Percentiles rank a stretch among this genome's conserved stretches.
These are phyloP conservation scores for Leptopilina clavipes DNA, from an alignment of 1,140 invertebrate species.

Conservation along the genomic window DNA sequence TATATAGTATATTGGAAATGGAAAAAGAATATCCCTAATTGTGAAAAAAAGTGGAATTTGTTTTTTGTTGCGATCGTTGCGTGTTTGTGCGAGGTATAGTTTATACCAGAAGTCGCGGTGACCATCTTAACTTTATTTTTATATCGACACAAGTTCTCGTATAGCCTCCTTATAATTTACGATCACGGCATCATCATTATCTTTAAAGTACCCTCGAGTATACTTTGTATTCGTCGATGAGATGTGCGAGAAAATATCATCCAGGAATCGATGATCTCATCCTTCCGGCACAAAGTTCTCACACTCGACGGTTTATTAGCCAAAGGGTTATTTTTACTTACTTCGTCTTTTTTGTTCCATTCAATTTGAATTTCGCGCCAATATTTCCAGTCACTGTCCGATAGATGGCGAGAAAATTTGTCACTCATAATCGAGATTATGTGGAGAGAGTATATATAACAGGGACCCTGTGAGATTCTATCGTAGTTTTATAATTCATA, in stretches of 20 bases:
- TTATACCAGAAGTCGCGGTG: slow-evolving; percentile 1
- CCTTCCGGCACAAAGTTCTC: neutral
- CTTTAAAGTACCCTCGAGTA: slow-evolving; percentile 50
- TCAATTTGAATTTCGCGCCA: no score
- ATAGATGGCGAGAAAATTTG: no score
- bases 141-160: slow-evolving; percentile 55
- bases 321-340: no score
- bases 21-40: neutral
- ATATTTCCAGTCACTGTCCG: no score
- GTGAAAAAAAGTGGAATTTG: neutral
- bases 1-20: neutral
- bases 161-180: slow-evolving; percentile 61
- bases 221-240: slow-evolving; percentile 49
- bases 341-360: no score
- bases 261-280: neutral
- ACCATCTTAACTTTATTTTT: slow-evolving; percentile 53
- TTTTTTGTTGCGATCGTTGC: neutral
- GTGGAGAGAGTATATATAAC: no score
- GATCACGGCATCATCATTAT: slow-evolving; percentile 61
- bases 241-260: slow-evolving; percentile 37
- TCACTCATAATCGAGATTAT: no score
- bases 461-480: no score
- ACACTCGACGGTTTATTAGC: no score
- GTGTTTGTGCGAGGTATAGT: neutral
- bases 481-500: no score